Percentiles rank a stretch among this genome's conserved stretches.
phyloP scores from a whole-genome alignment of 2,797 vertebrate species.

The Dryobates pubescens region DNA sequence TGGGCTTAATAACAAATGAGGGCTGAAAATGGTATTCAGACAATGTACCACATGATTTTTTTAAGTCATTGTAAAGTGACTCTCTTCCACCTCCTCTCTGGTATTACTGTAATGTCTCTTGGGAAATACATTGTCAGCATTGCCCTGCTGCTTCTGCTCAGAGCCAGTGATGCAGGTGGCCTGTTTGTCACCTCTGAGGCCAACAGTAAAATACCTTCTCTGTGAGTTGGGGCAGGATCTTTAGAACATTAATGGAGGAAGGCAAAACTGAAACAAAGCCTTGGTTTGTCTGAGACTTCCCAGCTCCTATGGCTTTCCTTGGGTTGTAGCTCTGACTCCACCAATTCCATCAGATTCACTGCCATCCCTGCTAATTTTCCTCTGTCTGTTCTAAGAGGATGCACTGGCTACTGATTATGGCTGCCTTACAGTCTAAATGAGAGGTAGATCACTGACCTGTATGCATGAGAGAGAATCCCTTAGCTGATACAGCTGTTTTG shows the following conservation, averaged over 20 bases:
- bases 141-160: neutral
- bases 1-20: neutral
- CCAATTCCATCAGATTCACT: neutral
- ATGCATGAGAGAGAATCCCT: neutral
- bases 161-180: neutral
- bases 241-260: neutral
- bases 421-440: neutral
- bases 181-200: neutral
- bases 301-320: neutral
- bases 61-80: neutral
- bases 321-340: neutral
- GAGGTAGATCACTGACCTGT: constrained; percentile 28
- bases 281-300: neutral
- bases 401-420: neutral
- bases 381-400: neutral
- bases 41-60: neutral
- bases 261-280: neutral
- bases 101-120: neutral
- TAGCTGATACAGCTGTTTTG: neutral
- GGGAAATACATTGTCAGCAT: neutral
- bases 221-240: neutral
- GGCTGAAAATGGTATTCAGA: neutral
- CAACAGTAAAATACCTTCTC: neutral
- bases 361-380: neutral
- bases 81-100: neutral